Evolutionary conservation across 2,888 invertebrate genomes (phyloP).

Genomic region (Cyaniris semiargus): DNA sequence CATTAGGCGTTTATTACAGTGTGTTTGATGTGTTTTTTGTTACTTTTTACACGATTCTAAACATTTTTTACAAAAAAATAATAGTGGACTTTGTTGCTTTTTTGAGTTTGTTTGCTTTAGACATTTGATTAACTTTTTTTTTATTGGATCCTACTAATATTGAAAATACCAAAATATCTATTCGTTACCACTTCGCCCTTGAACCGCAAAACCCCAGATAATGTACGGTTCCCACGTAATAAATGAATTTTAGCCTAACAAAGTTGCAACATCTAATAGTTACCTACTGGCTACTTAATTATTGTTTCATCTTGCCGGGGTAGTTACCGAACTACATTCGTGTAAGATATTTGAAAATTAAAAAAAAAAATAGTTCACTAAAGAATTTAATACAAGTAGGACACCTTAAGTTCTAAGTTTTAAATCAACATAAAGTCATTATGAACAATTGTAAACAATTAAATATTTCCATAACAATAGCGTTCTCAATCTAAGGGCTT

Average conservation of each 20-base stretch:
- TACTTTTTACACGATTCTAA: neutral
- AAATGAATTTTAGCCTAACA: too few relatives aligned
- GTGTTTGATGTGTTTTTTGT: conserved; percentile 18
- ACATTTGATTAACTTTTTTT: neutral
- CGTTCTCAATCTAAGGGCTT: neutral
- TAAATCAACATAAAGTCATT: neutral
- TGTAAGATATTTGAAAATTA: too few relatives aligned
- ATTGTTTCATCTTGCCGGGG: too few relatives aligned
- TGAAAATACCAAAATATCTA: too few relatives aligned
- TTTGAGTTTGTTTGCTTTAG: neutral
- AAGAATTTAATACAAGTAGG: neutral
- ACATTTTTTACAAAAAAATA: neutral
- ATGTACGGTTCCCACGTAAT: too few relatives aligned
- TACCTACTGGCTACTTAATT: too few relatives aligned
- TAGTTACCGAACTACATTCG: too few relatives aligned
- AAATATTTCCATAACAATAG: conserved; percentile 29
- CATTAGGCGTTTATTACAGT: conserved; percentile 13
- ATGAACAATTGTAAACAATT: conserved; percentile 23
- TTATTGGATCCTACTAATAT: neutral
- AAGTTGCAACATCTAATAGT: too few relatives aligned
- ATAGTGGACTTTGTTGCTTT: neutral
- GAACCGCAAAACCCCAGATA: too few relatives aligned
- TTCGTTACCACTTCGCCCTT: too few relatives aligned
- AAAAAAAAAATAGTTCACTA: too few relatives aligned
- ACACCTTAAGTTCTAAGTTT: neutral